Percentiles rank a stretch among this genome's conserved stretches.
Evolutionary conservation across 2,113 vertebrate species (phyloP).

Genomic region (Holacanthus passer): DNA sequence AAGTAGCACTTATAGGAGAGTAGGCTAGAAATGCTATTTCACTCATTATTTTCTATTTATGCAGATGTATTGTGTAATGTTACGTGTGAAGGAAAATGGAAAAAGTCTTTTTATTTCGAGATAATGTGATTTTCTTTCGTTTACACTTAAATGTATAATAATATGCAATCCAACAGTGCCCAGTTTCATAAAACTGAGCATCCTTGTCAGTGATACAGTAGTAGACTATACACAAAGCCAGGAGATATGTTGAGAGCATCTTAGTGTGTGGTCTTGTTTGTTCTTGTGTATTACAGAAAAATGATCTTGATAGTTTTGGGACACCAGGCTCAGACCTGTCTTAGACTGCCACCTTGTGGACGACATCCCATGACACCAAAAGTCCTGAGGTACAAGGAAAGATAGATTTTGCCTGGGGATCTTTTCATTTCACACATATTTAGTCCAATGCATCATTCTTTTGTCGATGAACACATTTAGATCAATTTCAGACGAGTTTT

Average conservation of each 20-base stretch:
- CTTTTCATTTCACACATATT: conserved; percentile 11
- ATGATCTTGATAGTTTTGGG: conserved; percentile 17
- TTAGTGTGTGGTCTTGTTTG: conserved; percentile 53
- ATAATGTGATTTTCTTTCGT: conserved; percentile 53
- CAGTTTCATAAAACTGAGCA: conserved; percentile 57
- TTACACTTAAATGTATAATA: conserved; percentile 65
- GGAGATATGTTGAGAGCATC: conserved; percentile 42
- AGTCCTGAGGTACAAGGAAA: neutral
- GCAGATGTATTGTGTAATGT: conserved; percentile 60
- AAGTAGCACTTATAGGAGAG: conserved; percentile 44
- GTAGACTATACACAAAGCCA: conserved; percentile 21
- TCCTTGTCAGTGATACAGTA: conserved; percentile 48
- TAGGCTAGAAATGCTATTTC: conserved; percentile 29
- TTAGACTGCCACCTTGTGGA: conserved; percentile 75
- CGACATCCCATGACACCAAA: conserved; percentile 17
- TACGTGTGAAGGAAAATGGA: conserved; percentile 66
- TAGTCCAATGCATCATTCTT: conserved; percentile 8
- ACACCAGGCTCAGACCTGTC: conserved; percentile 24
- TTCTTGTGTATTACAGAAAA: conserved; percentile 30
- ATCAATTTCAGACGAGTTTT: conserved; percentile 5
- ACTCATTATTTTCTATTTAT: conserved; percentile 62
- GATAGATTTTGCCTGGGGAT: conserved; percentile 12
- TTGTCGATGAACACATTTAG: conserved; percentile 6
- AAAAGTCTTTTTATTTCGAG: conserved; percentile 73
- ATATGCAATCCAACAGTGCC: conserved; percentile 80